Evolutionary conservation across 1,140 invertebrate species (phyloP), one percentile per base, ranked within the genome.

Genomic region (Arion vulgaris): DNA sequence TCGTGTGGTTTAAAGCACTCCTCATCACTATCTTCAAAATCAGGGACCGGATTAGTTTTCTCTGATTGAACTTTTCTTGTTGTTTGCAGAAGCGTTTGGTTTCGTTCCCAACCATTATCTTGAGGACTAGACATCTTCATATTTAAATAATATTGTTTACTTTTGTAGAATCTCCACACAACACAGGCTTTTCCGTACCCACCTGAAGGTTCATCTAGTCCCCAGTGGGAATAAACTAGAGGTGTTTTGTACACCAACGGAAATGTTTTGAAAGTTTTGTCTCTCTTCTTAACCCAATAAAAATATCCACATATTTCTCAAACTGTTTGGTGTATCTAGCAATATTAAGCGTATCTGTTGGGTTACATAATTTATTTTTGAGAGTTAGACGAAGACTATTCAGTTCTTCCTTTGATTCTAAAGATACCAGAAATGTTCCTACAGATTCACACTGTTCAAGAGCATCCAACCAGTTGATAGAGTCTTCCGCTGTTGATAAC

Each of bases 401-500:
- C 28, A 49, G 45, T n/a, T 75, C 73, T 15, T 75, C 73, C 36
- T 7, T 53, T 34, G 39, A 39, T 34, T 75, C 73, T 28, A 75
- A 4, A 0, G 73, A 49, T 1, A 53, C 73, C 13, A 75, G 26
- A 5, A 9, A 5, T 28, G 73, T 19, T 34, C 28, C 36, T 4
- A 15, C 0, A 32, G 9, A 17, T 49, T 34, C 73, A 49, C 73
- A 75, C 7, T 19, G 1, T 28, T 9, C 23, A n/a, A 9, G 19
- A 2, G 73, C 73, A 28, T 75, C 45, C 41, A 75, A 2, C 73
- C 73, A 75, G 73, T 75, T 75, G 41, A 32, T 75, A 4, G 1
- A 28, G n/a, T 32, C 62, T 23, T 28, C n/a, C 11, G 5, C 28
- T 28, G n/a, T 32, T 32, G 9, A 66, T 4, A 66, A 7, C 17